Conservation (phyloP, 35 echinoderm and acorn worm genomes). For the Ptychodera flava region DNA sequence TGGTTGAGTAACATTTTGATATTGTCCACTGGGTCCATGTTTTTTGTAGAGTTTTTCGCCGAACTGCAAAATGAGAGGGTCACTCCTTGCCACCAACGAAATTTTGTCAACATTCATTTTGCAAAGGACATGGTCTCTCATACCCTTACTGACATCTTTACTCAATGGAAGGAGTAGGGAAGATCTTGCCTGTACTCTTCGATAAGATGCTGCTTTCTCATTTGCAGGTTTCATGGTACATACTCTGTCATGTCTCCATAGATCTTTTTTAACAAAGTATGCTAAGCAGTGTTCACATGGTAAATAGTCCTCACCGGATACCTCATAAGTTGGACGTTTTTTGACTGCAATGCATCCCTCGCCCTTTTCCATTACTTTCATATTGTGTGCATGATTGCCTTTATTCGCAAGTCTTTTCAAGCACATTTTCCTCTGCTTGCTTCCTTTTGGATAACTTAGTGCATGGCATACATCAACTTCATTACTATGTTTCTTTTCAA, state of each 20-base stretch:
- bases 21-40: not conserved
- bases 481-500: conserved; percentile 22
- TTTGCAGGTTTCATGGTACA: conserved; percentile 17
- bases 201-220: not conserved
- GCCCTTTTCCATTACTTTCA: conserved; percentile 3
- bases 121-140: conserved; percentile 1
- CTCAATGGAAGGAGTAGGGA: conserved; percentile 19
- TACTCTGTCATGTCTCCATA: conserved; percentile 23
- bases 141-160: not conserved
- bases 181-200: conserved; percentile 20
- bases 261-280: not conserved
- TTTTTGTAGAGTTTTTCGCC: conserved; percentile 22
- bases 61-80: conserved; percentile 25
- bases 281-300: conserved; percentile 21
- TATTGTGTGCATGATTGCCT: conserved; percentile 45
- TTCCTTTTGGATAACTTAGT: conserved; percentile 27
- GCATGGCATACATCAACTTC: conserved; percentile 43
- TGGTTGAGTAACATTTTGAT: conserved; percentile 18
- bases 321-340: not conserved
- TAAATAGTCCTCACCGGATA: not conserved
- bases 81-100: conserved; percentile 1
- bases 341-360: not conserved
- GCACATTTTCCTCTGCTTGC: conserved; percentile 5
- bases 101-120: conserved; percentile 31
- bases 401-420: conserved; percentile 28